Evolutionary conservation across 2,113 vertebrate genomes (phyloP).

Genomic region (Parus major): DNA sequence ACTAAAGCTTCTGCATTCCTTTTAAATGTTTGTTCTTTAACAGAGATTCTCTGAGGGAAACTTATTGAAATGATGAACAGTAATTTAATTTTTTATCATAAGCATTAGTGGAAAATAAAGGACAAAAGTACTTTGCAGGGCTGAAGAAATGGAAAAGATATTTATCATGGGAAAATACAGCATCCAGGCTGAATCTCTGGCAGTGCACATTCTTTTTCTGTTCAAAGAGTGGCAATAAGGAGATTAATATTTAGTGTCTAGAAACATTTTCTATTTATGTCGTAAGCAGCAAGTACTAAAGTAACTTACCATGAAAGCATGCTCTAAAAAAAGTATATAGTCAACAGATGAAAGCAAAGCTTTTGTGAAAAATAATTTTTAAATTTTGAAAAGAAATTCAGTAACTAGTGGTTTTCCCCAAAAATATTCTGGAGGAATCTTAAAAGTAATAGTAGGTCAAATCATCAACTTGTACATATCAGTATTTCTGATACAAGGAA

Average conservation of each 20-base stretch:
- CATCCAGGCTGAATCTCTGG: slow-evolving; percentile 54
- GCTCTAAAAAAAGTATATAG: not conserved
- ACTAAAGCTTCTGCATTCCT: slow-evolving; percentile 71
- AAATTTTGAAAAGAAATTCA: slow-evolving; percentile 26
- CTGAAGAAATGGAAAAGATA: slow-evolving; percentile 70
- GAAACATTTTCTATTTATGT: slow-evolving; percentile 59
- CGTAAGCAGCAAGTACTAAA: slow-evolving; percentile 54
- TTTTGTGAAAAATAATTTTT: slow-evolving; percentile 18
- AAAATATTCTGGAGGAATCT: not conserved
- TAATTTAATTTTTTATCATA: slow-evolving; percentile 87
- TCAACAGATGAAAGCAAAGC: slow-evolving; percentile 22
- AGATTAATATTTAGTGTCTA: slow-evolving; percentile 71
- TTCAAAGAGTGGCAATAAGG: slow-evolving; percentile 71
- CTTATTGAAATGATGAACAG: slow-evolving; percentile 78
- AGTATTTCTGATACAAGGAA: not conserved
- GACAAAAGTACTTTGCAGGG: slow-evolving; percentile 75
- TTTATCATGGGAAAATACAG: slow-evolving; percentile 73
- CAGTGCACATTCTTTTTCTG: slow-evolving; percentile 60
- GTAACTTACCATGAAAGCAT: slow-evolving; percentile 28
- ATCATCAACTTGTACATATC: not conserved
- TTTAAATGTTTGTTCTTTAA: slow-evolving; percentile 82
- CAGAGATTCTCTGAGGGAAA: slow-evolving; percentile 75
- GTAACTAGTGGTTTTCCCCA: not conserved
- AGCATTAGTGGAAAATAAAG: slow-evolving; percentile 79
- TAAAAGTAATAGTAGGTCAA: not conserved